Conservation (phyloP, 2,797 vertebrate species). For the Acanthurus tractus region DNA sequence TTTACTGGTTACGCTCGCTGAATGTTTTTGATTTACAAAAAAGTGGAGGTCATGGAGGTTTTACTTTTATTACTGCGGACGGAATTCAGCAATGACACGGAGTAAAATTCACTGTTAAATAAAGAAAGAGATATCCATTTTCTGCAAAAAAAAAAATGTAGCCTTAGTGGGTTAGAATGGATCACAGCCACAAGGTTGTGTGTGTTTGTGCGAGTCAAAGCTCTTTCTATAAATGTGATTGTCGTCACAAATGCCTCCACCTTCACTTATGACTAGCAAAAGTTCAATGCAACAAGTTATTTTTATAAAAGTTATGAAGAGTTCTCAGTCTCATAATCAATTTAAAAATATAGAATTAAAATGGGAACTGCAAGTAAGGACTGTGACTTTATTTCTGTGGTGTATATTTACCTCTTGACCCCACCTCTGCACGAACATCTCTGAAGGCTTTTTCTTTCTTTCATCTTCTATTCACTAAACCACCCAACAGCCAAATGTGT, state of each 20-base stretch:
- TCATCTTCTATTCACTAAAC: not conserved
- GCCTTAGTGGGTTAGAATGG: not conserved
- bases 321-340: conserved; percentile 6
- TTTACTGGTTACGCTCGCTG: conserved; percentile 36
- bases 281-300: not conserved
- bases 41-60: conserved; percentile 31
- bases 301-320: not conserved
- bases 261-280: conserved; percentile 2
- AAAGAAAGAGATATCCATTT: conserved; percentile 4
- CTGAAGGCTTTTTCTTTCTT: not conserved
- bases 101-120: not conserved
- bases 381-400: not conserved
- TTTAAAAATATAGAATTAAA: conserved; percentile 16
- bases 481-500: not conserved
- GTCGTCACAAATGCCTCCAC: not conserved
- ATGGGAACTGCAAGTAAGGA: not conserved
- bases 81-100: conserved; percentile 14
- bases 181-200: conserved; percentile 1
- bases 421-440: not conserved
- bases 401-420: not conserved
- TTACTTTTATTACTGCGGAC: conserved; percentile 38
- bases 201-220: conserved; percentile 15
- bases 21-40: conserved; percentile 41
- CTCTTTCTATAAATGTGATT: not conserved
- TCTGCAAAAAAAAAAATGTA: not conserved